Evolutionary conservation across 2,797 vertebrate species (phyloP).

Genomic region (Pyrocephalus nanus): DNA sequence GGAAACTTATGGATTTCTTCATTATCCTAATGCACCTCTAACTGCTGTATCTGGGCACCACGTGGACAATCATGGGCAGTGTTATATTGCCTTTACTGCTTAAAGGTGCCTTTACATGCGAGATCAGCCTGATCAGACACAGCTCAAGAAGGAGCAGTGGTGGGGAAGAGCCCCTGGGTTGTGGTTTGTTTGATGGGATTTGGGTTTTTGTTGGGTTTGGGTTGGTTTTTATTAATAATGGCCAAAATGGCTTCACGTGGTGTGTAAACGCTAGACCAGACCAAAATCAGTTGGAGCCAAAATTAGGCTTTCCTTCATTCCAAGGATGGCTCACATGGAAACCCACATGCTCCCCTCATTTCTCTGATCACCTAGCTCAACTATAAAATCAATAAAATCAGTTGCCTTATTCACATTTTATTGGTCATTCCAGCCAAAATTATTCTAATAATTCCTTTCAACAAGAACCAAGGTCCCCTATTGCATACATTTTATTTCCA

Average conservation of each 20-base stretch:
- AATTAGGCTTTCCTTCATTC: not conserved
- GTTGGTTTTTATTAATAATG: not conserved
- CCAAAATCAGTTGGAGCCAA: not conserved
- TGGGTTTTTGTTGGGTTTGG: not conserved
- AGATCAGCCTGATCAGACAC: not conserved
- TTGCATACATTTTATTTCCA: not conserved
- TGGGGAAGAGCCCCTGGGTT: accelerated
- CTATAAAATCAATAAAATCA: not conserved
- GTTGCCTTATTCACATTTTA: not conserved
- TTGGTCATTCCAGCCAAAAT: slow-evolving; percentile 5
- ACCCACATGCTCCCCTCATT: not conserved
- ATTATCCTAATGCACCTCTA: not conserved
- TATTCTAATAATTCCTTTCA: not conserved
- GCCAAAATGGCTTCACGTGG: not conserved
- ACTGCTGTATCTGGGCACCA: accelerated
- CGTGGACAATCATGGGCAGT: accelerated
- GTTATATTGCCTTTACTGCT: accelerated
- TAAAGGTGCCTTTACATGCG: not conserved
- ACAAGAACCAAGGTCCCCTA: not conserved
- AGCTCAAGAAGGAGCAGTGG: not conserved
- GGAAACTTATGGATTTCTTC: not conserved
- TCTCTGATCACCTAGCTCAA: not conserved
- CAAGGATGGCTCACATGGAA: not conserved
- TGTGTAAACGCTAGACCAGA: not conserved
- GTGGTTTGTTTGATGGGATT: not conserved